These are phyloP conservation scores for Megaleporinus macrocephalus DNA, from an alignment of 2,113 vertebrate species.

Conservation along the genomic window DNA sequence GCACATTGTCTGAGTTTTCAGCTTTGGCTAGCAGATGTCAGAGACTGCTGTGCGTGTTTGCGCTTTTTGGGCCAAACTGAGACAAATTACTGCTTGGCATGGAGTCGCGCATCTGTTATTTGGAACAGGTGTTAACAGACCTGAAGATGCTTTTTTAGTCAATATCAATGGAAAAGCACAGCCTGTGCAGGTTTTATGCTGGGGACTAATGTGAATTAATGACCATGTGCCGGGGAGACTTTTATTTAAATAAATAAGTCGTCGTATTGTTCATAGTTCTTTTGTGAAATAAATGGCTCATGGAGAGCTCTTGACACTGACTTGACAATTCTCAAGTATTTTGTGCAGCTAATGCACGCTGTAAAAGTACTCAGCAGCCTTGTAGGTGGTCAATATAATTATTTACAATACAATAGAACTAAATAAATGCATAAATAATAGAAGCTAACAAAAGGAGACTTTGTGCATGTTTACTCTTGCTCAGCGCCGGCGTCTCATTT, in stretches of 20 bases:
- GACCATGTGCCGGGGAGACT: conserved; percentile 3
- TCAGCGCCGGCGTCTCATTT: conserved; percentile 19
- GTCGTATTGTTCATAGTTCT: conserved; percentile 29
- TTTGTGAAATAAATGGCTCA: conserved; percentile 10
- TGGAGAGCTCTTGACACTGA: background rate
- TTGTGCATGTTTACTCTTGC: background rate
- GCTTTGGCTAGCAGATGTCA: conserved; percentile 52
- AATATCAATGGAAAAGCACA: conserved; percentile 43
- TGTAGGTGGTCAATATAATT: background rate
- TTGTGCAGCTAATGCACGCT: background rate
- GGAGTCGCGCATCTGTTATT: conserved; percentile 58
- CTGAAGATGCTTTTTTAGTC: conserved; percentile 56
- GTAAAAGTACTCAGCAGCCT: background rate
- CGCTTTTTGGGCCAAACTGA: conserved; percentile 59
- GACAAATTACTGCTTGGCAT: conserved; percentile 63
- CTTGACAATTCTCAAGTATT: background rate
- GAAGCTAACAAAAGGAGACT: background rate
- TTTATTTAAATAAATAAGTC: conserved; percentile 15
- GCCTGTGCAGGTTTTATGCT: conserved; percentile 35
- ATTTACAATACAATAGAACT: background rate
- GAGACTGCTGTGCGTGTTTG: conserved; percentile 32
- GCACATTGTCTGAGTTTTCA: conserved; percentile 39
- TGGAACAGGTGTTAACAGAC: conserved; percentile 61
- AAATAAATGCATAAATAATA: background rate
- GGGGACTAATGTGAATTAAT: conserved; percentile 53